Evolutionary conservation across 2,797 vertebrate species (phyloP).

Genomic region (Coluber constrictor): DNA sequence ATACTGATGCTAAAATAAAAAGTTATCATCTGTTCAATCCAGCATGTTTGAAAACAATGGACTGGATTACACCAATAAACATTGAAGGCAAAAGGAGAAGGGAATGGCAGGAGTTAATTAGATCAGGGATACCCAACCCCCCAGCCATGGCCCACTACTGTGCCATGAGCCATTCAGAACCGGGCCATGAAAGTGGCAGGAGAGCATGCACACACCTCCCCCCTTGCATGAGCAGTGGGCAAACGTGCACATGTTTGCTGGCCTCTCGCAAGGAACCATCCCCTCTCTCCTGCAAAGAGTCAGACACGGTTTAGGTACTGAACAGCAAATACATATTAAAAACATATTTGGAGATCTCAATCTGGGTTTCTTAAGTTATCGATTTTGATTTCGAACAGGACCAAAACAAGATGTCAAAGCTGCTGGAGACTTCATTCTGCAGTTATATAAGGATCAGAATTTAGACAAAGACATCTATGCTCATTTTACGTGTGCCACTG

Average conservation of each 20-base stretch:
- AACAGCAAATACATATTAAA: neutral
- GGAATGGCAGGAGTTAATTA: neutral
- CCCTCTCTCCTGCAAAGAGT: neutral
- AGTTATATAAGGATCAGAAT: conserved; percentile 88
- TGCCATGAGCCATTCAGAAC: neutral
- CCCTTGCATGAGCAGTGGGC: neutral
- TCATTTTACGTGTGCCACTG: conserved; percentile 87
- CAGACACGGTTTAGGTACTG: neutral
- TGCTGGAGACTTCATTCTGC: conserved; percentile 85
- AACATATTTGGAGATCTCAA: neutral
- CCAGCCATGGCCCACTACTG: neutral
- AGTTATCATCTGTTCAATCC: neutral
- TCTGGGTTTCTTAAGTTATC: neutral
- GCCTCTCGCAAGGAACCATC: neutral
- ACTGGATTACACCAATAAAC: neutral
- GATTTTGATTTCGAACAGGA: conserved; percentile 64
- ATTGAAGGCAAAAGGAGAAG: neutral
- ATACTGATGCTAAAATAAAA: neutral
- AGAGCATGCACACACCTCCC: neutral
- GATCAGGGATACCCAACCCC: neutral
- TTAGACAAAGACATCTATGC: conserved; percentile 84
- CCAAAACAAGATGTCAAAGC: conserved; percentile 77
- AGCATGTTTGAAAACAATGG: neutral
- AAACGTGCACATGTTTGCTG: neutral
- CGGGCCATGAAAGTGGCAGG: neutral